Evolutionary conservation across 2,888 invertebrate genomes (phyloP), one percentile per base, ranked within the genome.

Genomic region (Platycheirus albimanus): DNA sequence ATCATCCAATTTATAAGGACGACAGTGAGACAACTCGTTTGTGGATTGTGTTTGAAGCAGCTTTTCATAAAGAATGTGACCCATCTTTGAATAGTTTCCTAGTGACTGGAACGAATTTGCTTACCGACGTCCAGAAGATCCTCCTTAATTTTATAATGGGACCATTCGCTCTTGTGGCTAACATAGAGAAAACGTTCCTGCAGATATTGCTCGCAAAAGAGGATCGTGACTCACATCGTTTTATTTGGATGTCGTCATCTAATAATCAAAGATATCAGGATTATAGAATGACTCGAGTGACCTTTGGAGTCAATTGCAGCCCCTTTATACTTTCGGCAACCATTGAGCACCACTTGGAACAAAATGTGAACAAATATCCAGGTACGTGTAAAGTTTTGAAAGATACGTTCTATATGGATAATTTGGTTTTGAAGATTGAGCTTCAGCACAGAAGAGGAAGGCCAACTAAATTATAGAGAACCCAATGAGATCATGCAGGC

Each of bases 11-110:
- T 10, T 54, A 47, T 49, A 47, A 66, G 45, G 33, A 43, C 1
- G 38, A 24, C 11, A 52, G 52, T 52, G 13, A 66, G n/a, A 24
- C 66, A 30, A 52, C 52, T 3, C 33, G 56, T 11, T 24, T 56
- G 24, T 45, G 47, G 8, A 56, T 74, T n/a, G 54, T 74, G 0
- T 66, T 74, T 36, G 67, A 72, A n/a, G 71, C 66, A 5, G 72
- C 71, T 3, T 33, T 36, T 11, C 33, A 17, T 3, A 24, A 49
- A 0, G 36, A 36, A 15, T 24, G 24, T 24, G 24, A 24, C 24
- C 24, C 24, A 24, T n/a, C n/a, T n/a, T n/a, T n/a, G n/a, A n/a
- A 24, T 24, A 24, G 5, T 24, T 24, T 24, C 24, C 24, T 24
- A 5, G 24, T 24, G 33, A 47, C 17, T 33, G 56, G 74, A 3